These are phyloP conservation scores for Acanthococcus lagerstroemiae DNA, from an alignment of 2,888 invertebrate species.

Conservation along the genomic window DNA sequence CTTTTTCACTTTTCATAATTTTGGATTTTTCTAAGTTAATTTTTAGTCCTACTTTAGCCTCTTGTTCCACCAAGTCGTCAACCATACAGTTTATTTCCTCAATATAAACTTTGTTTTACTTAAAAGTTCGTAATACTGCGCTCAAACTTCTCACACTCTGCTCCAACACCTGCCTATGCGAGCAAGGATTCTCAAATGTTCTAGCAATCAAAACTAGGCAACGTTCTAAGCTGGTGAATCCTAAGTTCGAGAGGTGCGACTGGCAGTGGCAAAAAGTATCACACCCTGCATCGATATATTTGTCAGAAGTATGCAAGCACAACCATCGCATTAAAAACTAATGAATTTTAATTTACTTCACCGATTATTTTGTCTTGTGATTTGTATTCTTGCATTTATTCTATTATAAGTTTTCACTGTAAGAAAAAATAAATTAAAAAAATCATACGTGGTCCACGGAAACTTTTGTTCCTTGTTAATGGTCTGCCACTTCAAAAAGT, in stretches of 20 bases:
- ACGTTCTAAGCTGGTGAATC: background rate
- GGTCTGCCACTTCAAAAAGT: background rate
- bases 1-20: too few species aligned
- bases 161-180: conserved; percentile 23
- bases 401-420: background rate
- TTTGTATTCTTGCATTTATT: background rate
- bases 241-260: background rate
- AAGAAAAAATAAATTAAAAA: background rate
- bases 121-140: too few species aligned
- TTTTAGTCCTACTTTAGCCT: too few species aligned
- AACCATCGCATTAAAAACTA: background rate
- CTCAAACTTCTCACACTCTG: conserved; percentile 3
- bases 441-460: background rate
- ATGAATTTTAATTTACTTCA: background rate
- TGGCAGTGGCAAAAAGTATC: background rate
- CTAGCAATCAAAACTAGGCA: conserved; percentile 23
- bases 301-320: background rate
- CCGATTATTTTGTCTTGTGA: background rate
- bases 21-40: too few species aligned
- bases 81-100: too few species aligned
- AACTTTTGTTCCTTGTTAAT: background rate
- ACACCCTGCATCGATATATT: background rate
- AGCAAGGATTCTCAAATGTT: conserved; percentile 24
- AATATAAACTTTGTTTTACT: too few species aligned
- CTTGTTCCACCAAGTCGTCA: too few species aligned